Percentiles rank a stretch among this genome's conserved stretches.
Conservation (phyloP, 2,797 vertebrate genomes). For the Lagorchestes hirsutus region DNA sequence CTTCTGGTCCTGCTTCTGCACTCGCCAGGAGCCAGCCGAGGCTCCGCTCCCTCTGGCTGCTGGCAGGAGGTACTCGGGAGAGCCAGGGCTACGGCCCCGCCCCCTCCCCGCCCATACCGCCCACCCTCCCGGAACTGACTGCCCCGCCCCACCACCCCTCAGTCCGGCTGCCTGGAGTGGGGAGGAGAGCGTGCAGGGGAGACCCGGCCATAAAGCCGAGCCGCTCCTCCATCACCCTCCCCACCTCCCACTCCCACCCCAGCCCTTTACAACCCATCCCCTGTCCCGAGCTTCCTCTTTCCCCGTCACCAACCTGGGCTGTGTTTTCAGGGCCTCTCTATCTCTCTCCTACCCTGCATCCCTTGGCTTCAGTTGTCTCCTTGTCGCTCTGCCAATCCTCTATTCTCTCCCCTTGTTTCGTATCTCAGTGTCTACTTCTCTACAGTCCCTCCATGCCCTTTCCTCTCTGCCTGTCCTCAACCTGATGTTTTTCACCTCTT, state of each 20-base stretch:
- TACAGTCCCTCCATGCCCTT: neutral
- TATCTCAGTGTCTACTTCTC: neutral
- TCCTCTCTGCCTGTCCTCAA: neutral
- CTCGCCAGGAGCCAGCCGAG: slow-evolving; percentile 55
- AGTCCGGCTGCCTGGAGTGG: neutral
- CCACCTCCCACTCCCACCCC: neutral
- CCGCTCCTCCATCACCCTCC: neutral
- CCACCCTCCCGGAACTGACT: slow-evolving; percentile 74
- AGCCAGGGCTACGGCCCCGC: slow-evolving; percentile 75
- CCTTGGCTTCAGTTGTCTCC: neutral
- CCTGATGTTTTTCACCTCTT: neutral
- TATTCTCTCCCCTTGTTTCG: neutral
- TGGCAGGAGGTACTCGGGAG: slow-evolving; percentile 61
- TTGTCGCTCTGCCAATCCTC: neutral
- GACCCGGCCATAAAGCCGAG: neutral
- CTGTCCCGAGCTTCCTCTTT: neutral
- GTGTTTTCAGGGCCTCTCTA: neutral
- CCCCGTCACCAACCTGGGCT: slow-evolving; percentile 4
- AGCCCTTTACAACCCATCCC: neutral
- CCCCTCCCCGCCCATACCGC: slow-evolving; percentile 73
- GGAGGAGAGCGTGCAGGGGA: neutral
- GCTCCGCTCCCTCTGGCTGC: slow-evolving; percentile 65
- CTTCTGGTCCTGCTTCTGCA: slow-evolving; percentile 46
- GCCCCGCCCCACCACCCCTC: slow-evolving; percentile 51
- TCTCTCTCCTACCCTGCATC: neutral